Evolutionary conservation across 2,888 invertebrate species (phyloP).

Genomic region (Aromia moschata): DNA sequence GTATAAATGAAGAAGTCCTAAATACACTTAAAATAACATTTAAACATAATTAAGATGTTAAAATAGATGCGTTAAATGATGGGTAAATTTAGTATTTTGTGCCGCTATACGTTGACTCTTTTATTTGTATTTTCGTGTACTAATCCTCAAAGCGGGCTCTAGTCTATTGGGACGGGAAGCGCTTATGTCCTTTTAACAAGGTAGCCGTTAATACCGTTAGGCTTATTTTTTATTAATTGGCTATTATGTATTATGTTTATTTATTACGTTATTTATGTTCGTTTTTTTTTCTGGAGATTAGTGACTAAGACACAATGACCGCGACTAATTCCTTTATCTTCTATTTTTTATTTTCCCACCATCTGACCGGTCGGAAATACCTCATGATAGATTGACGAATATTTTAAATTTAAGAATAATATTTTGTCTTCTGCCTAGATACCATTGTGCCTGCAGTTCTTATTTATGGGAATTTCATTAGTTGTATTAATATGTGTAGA

Average conservation of each 20-base stretch:
- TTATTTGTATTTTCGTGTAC: constrained; percentile 12
- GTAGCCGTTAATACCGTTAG: constrained; percentile 13
- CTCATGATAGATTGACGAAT: not conserved
- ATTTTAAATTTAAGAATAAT: not conserved
- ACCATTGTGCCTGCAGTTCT: no score
- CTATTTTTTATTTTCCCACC: constrained; percentile 2
- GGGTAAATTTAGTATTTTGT: constrained; percentile 8
- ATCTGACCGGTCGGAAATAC: not conserved
- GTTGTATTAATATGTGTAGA: no score
- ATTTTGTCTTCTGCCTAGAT: no score
- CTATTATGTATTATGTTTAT: constrained; percentile 21
- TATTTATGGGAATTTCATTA: no score
- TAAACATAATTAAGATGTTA: constrained; percentile 8
- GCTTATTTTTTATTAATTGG: constrained; percentile 23
- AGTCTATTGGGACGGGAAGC: constrained; percentile 11
- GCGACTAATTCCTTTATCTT: constrained; percentile 13
- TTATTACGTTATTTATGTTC: constrained; percentile 15
- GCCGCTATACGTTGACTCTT: not conserved
- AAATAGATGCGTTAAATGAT: not conserved
- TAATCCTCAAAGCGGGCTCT: constrained; percentile 7
- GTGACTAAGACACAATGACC: constrained; percentile 6
- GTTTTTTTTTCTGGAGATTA: constrained; percentile 11
- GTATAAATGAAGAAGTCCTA: not conserved
- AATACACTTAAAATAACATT: not conserved
- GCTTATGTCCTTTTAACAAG: constrained; percentile 13